Conservation (phyloP, 2,888 invertebrate genomes). For the Himalopsyche anomala region DNA sequence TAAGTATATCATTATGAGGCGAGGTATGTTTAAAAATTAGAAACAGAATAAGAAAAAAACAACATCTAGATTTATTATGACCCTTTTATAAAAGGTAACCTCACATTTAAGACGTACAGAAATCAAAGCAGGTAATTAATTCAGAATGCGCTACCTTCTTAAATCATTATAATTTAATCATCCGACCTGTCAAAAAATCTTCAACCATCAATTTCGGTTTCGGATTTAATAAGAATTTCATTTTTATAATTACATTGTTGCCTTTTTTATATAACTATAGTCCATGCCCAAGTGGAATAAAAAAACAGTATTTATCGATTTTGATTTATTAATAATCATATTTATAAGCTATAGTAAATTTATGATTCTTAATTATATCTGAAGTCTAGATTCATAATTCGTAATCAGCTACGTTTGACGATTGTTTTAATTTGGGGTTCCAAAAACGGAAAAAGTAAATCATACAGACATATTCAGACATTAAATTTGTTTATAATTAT, state of each 20-base stretch:
- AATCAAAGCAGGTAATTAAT: conserved; percentile 42
- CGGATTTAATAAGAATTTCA: conserved; percentile 31
- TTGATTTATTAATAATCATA: conserved; percentile 60
- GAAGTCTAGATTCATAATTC: conserved; percentile 61
- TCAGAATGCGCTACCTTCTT: conserved; percentile 35
- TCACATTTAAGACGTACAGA: conserved; percentile 1
- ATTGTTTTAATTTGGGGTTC: conserved; percentile 55
- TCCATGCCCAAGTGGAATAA: not conserved
- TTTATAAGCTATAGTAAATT: conserved; percentile 53
- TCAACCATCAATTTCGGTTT: conserved; percentile 38
- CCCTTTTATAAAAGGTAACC: conserved; percentile 31
- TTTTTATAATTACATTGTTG: conserved; percentile 31
- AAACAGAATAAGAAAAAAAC: not conserved
- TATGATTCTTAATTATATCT: conserved; percentile 63
- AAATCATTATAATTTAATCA: conserved; percentile 43
- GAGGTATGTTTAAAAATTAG: too few relatives aligned
- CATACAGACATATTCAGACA: conserved; percentile 44
- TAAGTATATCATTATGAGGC: too few relatives aligned
- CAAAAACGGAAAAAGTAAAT: conserved; percentile 58
- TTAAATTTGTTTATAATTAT: conserved; percentile 42
- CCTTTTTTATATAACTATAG: not conserved
- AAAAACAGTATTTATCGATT: conserved; percentile 49
- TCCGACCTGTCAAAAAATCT: conserved; percentile 32
- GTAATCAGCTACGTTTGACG: conserved; percentile 64
- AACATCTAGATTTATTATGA: conserved; percentile 28